phyloP scores from a whole-genome alignment of 2,888 invertebrate genomes.

The Mimumesa dahlbomi region DNA sequence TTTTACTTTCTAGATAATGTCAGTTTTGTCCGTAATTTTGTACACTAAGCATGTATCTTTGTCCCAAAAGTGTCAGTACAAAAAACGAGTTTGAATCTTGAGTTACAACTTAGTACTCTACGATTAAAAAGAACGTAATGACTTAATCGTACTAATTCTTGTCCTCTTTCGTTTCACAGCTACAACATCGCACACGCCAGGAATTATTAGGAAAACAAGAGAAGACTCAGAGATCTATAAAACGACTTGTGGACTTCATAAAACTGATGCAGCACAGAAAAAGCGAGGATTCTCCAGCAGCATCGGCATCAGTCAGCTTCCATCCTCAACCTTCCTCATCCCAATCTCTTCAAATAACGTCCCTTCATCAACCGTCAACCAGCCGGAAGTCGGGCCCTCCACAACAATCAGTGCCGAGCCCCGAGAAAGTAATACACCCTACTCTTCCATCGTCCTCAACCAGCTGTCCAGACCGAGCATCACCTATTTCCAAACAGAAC shows the following conservation, averaged over 20 bases:
- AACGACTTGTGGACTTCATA: slow-evolving; percentile 78
- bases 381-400: slow-evolving; percentile 51
- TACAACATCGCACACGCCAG: slow-evolving; percentile 76
- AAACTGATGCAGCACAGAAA: slow-evolving; percentile 74
- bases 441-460: slow-evolving; percentile 65
- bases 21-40: slow-evolving; percentile 21
- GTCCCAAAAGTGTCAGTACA: slow-evolving; percentile 33
- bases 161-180: slow-evolving; percentile 62
- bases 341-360: slow-evolving; percentile 71
- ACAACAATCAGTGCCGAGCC: slow-evolving; percentile 52
- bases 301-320: slow-evolving; percentile 72
- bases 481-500: slow-evolving; percentile 64
- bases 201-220: slow-evolving; percentile 77
- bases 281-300: slow-evolving; percentile 63
- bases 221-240: slow-evolving; percentile 78
- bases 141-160: too few relatives aligned
- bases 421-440: slow-evolving; percentile 51
- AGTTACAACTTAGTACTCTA: slow-evolving; percentile 3
- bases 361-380: slow-evolving; percentile 60
- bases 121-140: too few relatives aligned
- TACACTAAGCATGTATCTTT: slow-evolving; percentile 54
- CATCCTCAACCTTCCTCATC: slow-evolving; percentile 77
- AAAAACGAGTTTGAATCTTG: slow-evolving; percentile 23
- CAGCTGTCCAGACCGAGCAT: slow-evolving; percentile 67
- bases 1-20: slow-evolving; percentile 4